Percentiles rank a stretch among this genome's conserved stretches.
Conservation (phyloP, 2,888 invertebrate species). For the Pediacus dermestoides region DNA sequence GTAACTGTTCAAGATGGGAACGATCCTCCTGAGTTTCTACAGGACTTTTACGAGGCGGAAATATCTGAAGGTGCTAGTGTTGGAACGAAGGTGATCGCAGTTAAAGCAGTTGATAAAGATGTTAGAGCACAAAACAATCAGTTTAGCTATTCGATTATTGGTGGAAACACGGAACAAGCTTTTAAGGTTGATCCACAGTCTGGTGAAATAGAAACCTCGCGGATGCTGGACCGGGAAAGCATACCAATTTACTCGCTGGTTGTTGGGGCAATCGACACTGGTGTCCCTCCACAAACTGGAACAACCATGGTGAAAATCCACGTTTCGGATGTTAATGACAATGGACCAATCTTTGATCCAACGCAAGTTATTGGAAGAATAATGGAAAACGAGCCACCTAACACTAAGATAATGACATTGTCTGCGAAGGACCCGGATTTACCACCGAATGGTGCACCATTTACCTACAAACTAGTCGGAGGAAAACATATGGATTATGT, state of each 20-base stretch:
- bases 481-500: constrained; percentile 75
- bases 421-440: constrained; percentile 85
- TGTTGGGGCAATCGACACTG: constrained; percentile 85
- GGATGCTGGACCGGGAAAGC: constrained; percentile 76
- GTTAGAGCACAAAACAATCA: constrained; percentile 87
- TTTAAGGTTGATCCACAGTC: constrained; percentile 86
- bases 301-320: constrained; percentile 78
- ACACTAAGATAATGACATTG: constrained; percentile 79
- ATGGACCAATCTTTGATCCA: constrained; percentile 79
- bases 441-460: constrained; percentile 88
- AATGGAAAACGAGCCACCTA: constrained; percentile 81
- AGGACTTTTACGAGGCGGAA: constrained; percentile 70
- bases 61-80: constrained; percentile 76
- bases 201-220: constrained; percentile 77
- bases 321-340: constrained; percentile 87
- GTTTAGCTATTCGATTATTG: constrained; percentile 85
- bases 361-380: constrained; percentile 71
- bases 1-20: constrained; percentile 94
- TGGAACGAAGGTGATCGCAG: constrained; percentile 71
- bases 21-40: constrained; percentile 91
- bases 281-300: constrained; percentile 88
- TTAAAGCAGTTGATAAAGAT: constrained; percentile 88
- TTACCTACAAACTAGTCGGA: constrained; percentile 74
- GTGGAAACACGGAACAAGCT: constrained; percentile 76
- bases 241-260: constrained; percentile 70